Percentiles rank a stretch among this genome's conserved stretches.
Evolutionary conservation across 2,113 vertebrate genomes (phyloP).

Genomic region (Lates calcarifer): DNA sequence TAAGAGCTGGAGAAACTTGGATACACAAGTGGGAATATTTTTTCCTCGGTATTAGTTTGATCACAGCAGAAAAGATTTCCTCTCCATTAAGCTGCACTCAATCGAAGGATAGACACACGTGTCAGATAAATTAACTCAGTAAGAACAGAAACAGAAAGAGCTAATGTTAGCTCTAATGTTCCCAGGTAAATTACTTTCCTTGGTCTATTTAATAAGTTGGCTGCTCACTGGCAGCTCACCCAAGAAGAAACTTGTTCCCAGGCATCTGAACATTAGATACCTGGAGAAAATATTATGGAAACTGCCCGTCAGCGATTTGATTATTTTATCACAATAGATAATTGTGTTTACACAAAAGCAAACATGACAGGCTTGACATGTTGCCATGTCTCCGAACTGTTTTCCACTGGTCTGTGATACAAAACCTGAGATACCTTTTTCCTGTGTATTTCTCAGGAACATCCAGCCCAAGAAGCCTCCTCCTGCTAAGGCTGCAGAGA

Average conservation of each 20-base stretch:
- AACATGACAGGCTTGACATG: not conserved
- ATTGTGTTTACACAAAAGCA: not conserved
- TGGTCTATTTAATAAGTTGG: not conserved
- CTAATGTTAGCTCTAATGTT: not conserved
- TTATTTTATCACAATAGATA: too few relatives aligned
- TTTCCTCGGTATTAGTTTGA: too few relatives aligned
- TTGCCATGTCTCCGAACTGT: not conserved
- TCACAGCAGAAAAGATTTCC: not conserved
- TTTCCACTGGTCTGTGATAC: not conserved
- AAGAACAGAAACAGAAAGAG: not conserved
- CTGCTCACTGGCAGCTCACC: too few relatives aligned
- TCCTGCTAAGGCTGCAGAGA: constrained; percentile 69
- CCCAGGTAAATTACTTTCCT: not conserved
- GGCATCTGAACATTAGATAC: not conserved
- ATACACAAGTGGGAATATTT: too few relatives aligned
- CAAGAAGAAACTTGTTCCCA: not conserved
- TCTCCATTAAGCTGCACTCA: not conserved
- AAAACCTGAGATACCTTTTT: not conserved
- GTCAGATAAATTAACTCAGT: not conserved
- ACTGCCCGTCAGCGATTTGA: not conserved
- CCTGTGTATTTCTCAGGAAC: constrained; percentile 84
- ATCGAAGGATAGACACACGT: not conserved
- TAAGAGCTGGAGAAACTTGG: too few relatives aligned
- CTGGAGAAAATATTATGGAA: not conserved
- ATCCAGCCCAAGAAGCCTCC: constrained; percentile 90